Base-by-base conservation (phyloP, 2,888 invertebrate species). In the Luffia ferchaultella region DNA sequence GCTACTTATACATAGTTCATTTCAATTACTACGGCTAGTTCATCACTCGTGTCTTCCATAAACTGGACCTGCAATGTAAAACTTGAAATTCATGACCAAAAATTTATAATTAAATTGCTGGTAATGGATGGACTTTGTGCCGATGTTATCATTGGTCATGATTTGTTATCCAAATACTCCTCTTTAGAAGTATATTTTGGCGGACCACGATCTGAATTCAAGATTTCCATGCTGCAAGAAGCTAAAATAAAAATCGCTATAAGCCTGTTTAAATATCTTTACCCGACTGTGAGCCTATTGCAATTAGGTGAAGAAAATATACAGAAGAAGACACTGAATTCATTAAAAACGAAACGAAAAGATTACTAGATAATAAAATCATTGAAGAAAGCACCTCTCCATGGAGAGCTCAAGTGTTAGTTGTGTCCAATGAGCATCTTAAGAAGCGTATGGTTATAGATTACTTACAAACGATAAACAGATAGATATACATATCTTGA, bases 391-490 rank as follows among this genome's bases (percentile, higher is more conserved):
- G 45, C 18, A 45, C 15, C 16, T 45, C 45, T 16, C 45, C 45
- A 18, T 45, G 45, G 17, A 16, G 45, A 45, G 45, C 45, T 5
- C 45, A 45, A 45, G 45, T 45, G 15, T 18, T 45, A 18, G 18
- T 45, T 5, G 18, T 18, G 15, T 18, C 16, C 16, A 18, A 18
- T 45, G 18, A 18, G 15, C 16, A 45, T 18, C 45, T 18, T 45
- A 45, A 17, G 18, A 45, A 45, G 18, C 45, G 45, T 18, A 45
- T 45, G 45, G 16, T 16, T 3, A 45, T 45, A 45, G 45, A 45
- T 18, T 45, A 45, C 18, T 45, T 18, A 2, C 45, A 45, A 45
- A 45, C 43, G 41, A 17, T 18, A 48, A 16, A 51, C 48, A 50
- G n/a, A 45, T 18, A 19, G 41, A 17, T 48, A 41, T 48, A 48